phyloP scores from a whole-genome alignment of 2,113 vertebrate species.

The Mustela nigripes region DNA sequence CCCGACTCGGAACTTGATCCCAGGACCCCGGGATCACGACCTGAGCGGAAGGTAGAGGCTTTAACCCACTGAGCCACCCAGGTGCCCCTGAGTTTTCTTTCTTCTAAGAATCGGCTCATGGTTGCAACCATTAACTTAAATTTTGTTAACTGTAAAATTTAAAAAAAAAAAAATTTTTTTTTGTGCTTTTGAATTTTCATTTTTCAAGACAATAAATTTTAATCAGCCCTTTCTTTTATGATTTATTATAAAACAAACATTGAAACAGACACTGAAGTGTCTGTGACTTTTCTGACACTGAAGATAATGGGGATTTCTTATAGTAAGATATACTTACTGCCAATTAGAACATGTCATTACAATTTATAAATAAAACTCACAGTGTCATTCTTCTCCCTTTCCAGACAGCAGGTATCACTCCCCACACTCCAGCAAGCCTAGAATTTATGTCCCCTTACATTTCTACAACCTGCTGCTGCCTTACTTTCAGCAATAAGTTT shows the following conservation, averaged over 20 bases:
- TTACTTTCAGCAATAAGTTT: neutral
- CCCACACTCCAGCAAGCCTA: neutral
- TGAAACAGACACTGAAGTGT: neutral
- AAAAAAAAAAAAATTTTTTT: neutral
- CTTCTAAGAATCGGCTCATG: neutral
- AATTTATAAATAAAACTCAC: constrained; percentile 46
- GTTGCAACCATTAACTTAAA: neutral
- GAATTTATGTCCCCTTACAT: neutral
- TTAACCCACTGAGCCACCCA: no score
- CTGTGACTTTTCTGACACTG: neutral
- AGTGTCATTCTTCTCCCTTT: neutral
- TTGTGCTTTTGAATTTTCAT: neutral
- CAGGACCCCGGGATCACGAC: no score
- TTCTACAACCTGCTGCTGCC: neutral
- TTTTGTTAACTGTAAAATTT: neutral
- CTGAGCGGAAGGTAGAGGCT: no score
- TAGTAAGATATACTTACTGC: constrained; percentile 21
- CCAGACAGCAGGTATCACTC: neutral
- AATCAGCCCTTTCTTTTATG: constrained; percentile 23
- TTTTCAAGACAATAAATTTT: neutral
- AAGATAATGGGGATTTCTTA: constrained; percentile 36
- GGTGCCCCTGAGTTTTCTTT: neutral
- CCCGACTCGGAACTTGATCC: no score
- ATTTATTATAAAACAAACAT: neutral
- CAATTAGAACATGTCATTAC: constrained; percentile 26